phyloP scores from a whole-genome alignment of 2,888 invertebrate species.

The Xanthia icteritia region DNA sequence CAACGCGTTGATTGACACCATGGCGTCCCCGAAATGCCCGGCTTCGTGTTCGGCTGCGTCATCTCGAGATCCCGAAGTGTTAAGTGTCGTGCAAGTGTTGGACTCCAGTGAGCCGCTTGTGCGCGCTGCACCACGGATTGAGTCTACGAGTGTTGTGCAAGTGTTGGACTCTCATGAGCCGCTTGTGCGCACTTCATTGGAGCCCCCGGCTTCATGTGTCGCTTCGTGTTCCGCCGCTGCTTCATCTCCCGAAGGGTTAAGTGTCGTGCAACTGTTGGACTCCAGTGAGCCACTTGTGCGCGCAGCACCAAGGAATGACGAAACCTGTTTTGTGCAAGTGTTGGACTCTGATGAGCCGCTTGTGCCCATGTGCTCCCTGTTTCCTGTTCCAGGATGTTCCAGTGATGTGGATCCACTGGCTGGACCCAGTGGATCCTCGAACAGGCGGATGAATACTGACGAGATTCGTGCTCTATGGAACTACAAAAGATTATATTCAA shows the following conservation, averaged over 20 bases:
- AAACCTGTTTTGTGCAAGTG: background rate
- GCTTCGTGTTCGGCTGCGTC: background rate
- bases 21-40: background rate
- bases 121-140: background rate
- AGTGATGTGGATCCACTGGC: constrained; percentile 1
- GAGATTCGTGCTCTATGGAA: constrained; percentile 8
- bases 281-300: background rate
- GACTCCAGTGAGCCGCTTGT: background rate
- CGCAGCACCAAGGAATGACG: background rate
- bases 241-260: background rate
- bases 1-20: background rate
- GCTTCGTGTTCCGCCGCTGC: background rate
- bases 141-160: background rate
- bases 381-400: background rate
- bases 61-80: background rate
- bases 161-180: background rate
- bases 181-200: background rate
- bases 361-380: background rate
- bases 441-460: background rate
- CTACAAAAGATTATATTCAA: background rate
- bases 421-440: background rate
- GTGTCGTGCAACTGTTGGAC: background rate
- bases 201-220: background rate
- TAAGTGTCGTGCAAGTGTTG: background rate
- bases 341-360: background rate